Evolutionary conservation across 1,140 invertebrate species (phyloP).

Genomic region (Meteorus sp.): DNA sequence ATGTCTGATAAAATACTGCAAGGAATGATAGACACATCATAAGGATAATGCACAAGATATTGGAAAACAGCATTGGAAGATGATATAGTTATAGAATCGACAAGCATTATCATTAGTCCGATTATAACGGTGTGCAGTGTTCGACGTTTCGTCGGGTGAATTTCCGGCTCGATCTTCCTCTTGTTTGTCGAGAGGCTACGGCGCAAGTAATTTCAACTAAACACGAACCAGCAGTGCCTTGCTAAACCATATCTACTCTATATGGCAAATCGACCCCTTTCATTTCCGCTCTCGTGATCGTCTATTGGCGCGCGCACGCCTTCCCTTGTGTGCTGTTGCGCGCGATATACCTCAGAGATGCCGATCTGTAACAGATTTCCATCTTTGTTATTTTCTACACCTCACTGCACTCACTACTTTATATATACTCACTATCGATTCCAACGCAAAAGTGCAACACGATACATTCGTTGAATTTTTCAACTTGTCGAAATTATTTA

Average conservation of each 20-base stretch:
- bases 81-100: constrained; percentile 13
- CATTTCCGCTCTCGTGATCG: constrained; percentile 6
- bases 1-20: too few species aligned
- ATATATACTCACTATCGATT: not conserved
- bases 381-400: not conserved
- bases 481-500: too few species aligned
- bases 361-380: not conserved
- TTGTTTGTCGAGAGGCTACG: constrained; percentile 14
- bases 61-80: not conserved
- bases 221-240: constrained; percentile 32
- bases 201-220: constrained; percentile 34
- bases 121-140: constrained; percentile 24
- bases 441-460: too few species aligned
- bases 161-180: constrained; percentile 37
- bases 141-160: constrained; percentile 11
- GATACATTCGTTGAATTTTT: too few species aligned
- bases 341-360: not conserved
- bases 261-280: constrained; percentile 19
- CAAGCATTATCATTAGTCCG: constrained; percentile 23
- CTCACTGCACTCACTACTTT: not conserved
- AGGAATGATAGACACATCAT: too few species aligned
- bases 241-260: too few species aligned
- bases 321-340: not conserved
- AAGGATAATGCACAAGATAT: too few species aligned
- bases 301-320: not conserved